Evolutionary conservation across 2,113 vertebrate genomes (phyloP), one percentile per base, ranked within the genome.

Genomic region (Halichoerus grypus): DNA sequence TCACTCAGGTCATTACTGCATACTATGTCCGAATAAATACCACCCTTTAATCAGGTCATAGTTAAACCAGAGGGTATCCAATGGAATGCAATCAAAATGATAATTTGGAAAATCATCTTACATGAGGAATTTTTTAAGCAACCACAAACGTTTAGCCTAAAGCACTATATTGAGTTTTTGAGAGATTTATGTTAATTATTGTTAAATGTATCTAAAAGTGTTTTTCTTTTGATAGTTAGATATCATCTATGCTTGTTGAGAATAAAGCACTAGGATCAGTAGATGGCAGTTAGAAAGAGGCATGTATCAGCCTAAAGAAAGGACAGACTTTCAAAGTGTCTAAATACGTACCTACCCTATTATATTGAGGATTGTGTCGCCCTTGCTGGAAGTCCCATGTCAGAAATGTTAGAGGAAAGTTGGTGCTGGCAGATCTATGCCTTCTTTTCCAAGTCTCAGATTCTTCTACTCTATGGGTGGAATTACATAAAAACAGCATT

Each of bases 401-500:
- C 9, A 39, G 19, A 42, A 71, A 67, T 42, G n/a, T 31, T 63
- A 61, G 24, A 39, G 13, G 31, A 46, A 51, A 87, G 11, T 14
- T 46, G n/a, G 7, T 13, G 4, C 16, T 36, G 31, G 26, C 16
- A 90, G 2, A 53, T 69, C n/a, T 93, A 28, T 90, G 21, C 42
- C 15, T 80, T 84, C 39, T 80, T 16, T 77, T 88, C 59, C 24
- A 82, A n/a, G 55, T 51, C 42, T 91, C n/a, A 26, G 55, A 57
- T 42, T 63, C 10, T 71, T 72, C 16, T 7, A n/a, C 21, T 65
- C 2, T 79, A 8, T 67, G 12, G 3, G 3, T 63, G 82, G 55
- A 96, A 82, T 82, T 89, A 55, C 28, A 65, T 80, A 57, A 93
- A 95, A 91, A 67, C 36, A 31, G 49, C 4, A 19, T 69, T 93